A percentile compares a stretch with the other conserved stretches of the same genome.
phyloP scores from a whole-genome alignment of 2,797 vertebrate genomes.

The Chelon auratus region DNA sequence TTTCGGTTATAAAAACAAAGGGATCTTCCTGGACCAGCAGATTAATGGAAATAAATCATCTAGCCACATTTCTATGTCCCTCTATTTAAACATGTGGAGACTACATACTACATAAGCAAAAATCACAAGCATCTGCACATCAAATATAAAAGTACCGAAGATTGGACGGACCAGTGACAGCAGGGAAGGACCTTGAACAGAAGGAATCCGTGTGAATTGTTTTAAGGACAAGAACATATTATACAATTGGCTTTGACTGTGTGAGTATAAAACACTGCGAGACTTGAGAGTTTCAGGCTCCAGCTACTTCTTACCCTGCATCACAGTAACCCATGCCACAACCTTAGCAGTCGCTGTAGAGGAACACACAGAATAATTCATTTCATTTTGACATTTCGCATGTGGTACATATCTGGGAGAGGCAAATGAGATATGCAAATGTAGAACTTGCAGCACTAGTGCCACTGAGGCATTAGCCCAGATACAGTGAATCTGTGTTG shows the following conservation, averaged over 20 bases:
- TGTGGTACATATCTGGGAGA: neutral
- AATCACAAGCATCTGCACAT: constrained; percentile 40
- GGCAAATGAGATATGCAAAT: neutral
- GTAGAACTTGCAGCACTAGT: neutral
- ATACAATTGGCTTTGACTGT: neutral
- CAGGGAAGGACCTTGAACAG: constrained; percentile 63
- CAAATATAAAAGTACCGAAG: constrained; percentile 64
- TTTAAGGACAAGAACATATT: neutral
- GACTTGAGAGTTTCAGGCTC: neutral
- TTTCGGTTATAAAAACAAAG: constrained; percentile 26
- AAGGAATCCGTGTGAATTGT: constrained; percentile 20
- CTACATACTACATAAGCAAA: constrained; percentile 40
- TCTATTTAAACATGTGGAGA: constrained; percentile 36
- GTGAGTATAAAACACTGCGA: neutral
- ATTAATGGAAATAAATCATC: neutral
- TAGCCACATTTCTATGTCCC: constrained; percentile 40
- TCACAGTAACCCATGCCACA: constrained; percentile 76
- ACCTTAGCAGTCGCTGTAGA: constrained; percentile 71
- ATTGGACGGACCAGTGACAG: constrained; percentile 60
- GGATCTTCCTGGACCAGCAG: constrained; percentile 49
- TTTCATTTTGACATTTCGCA: constrained; percentile 33
- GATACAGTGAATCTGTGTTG: neutral
- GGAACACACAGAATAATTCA: constrained; percentile 51
- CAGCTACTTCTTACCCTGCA: constrained; percentile 69
- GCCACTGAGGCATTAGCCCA: neutral